These are phyloP conservation scores for Protobothrops mucrosquamatus DNA, from an alignment of 2,113 vertebrate species.

Conservation along the genomic window DNA sequence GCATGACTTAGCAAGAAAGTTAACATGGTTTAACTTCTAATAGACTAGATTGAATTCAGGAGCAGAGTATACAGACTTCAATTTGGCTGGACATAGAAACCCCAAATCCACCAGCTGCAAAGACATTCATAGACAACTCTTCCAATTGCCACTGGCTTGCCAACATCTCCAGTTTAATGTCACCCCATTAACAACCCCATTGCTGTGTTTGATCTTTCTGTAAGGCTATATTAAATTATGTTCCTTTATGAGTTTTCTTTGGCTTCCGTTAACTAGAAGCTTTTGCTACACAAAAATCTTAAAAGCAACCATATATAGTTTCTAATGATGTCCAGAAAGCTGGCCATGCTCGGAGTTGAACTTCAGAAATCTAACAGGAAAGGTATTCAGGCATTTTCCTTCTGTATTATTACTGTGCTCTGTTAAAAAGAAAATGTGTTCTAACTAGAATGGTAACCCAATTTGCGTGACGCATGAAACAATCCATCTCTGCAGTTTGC, in stretches of 20 bases:
- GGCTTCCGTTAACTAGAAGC: not conserved
- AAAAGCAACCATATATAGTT: not conserved
- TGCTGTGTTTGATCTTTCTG: not conserved
- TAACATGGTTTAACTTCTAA: not conserved
- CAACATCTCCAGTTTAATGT: not conserved
- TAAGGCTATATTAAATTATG: not conserved
- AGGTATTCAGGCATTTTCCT: conserved; percentile 32
- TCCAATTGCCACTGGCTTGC: not conserved
- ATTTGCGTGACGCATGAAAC: conserved; percentile 45
- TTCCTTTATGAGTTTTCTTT: not conserved
- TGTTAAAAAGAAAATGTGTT: conserved; percentile 1
- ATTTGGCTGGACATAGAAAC: not conserved
- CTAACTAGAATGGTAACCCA: conserved; percentile 35
- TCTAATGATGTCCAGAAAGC: not conserved
- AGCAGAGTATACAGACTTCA: not conserved
- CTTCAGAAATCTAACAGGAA: not conserved
- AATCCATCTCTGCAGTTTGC: conserved; percentile 47
- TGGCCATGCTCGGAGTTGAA: not conserved
- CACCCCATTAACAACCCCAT: not conserved
- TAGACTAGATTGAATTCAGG: not conserved
- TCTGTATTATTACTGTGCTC: conserved; percentile 5
- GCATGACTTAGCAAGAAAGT: not conserved
- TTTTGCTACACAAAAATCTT: not conserved
- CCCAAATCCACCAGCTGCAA: not conserved
- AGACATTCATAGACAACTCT: not conserved